Base-by-base conservation (phyloP, 2,888 invertebrate species). In the Dysmachus trigonus region DNA sequence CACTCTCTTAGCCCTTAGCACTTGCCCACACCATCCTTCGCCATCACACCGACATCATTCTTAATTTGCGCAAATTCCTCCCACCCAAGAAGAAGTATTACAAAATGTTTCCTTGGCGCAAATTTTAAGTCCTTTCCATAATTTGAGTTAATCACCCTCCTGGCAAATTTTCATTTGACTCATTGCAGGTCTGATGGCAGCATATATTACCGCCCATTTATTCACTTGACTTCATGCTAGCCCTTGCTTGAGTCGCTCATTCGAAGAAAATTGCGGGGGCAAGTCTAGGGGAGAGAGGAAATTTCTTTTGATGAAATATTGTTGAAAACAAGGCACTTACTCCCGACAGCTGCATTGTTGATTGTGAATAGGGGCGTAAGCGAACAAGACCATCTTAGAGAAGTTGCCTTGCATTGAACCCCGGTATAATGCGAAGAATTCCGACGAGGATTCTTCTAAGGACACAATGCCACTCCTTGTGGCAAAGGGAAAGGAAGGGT, bases 141-240 rank as follows among this genome's bases (percentile, higher is more conserved):
- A 81, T 81, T 81, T 62, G 8, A 81, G 53, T 81, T 81, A 81
- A 81, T 81, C 81, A 81, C 81, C 53, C 81, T 22, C 51, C 51
- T 81, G 30, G 47, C 53, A 53, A 81, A 81, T 81, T 81, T n/a
- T 81, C 81, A 81, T 62, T 81, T 81, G 81, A 81, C 81, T 81
- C 81, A 81, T 81, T 81, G 51, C 81, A 81, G 53, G 81, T 81
- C 81, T 81, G 81, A 81, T 53, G 53, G 81, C 53, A 53, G 27
- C 81, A 81, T 53, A 81, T 81, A 81, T 81, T 81, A 77, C 81
- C 35, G 33, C n/a, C 62, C 81, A 81, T 81, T 81, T 53, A 81
- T 81, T 53, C 81, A 47, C 47, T 47, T 77, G 77, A 47, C 77
- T 77, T 22, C 47, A 47, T 22, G 30, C 47, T 47, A n/a, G 27